A percentile compares a stretch with the other conserved stretches of the same genome.
Evolutionary conservation across 2,888 invertebrate genomes (phyloP).

Genomic region (Drosophila neotestacea): DNA sequence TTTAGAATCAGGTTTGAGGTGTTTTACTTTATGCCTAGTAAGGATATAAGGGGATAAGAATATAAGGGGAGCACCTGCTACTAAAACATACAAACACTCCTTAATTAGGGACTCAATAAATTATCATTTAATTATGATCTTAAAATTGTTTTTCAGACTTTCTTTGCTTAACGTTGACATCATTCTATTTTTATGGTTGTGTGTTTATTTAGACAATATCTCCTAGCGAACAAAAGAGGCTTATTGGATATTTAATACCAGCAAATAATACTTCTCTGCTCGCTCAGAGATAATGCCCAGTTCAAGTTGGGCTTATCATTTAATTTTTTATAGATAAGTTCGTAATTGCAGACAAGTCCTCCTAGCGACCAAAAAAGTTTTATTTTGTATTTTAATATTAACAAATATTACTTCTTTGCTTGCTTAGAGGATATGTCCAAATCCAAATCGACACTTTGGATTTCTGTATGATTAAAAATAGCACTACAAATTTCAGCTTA

Average conservation of each 20-base stretch:
- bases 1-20: too few species aligned
- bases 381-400: conserved; percentile 35
- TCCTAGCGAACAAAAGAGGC: conserved; percentile 39
- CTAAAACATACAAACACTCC: too few species aligned
- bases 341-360: conserved; percentile 14
- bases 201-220: conserved; percentile 23
- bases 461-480: neutral
- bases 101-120: too few species aligned
- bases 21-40: too few species aligned
- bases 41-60: too few species aligned
- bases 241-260: conserved; percentile 34
- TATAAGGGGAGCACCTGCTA: too few species aligned
- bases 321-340: neutral
- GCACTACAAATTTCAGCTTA: too few species aligned
- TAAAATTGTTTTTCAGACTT: too few species aligned
- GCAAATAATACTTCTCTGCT: conserved; percentile 45
- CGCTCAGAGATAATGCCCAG: conserved; percentile 38
- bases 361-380: conserved; percentile 48
- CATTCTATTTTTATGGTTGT: neutral
- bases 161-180: too few species aligned
- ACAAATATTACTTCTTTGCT: conserved; percentile 56
- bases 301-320: neutral
- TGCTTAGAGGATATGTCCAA: conserved; percentile 40
- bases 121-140: too few species aligned
- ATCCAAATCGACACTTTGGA: neutral